Evolutionary conservation across 2,797 vertebrate species (phyloP), one percentile per base, ranked within the genome.

Genomic region (Mormyrops attenuatus): DNA sequence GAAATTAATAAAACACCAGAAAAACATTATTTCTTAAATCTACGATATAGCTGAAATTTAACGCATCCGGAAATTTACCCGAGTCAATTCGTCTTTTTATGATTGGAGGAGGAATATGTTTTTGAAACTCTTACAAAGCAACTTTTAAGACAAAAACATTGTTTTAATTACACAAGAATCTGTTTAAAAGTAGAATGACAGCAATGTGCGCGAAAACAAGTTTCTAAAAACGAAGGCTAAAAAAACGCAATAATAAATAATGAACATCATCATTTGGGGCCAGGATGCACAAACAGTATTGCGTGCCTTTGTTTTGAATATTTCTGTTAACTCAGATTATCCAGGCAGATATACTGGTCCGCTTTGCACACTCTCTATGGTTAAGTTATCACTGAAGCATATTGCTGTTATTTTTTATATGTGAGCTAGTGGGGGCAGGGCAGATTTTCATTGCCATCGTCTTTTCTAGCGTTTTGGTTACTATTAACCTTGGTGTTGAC

Each of bases 341-440:
- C 15, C 34, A 44, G 6, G 20, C 41, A 41, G 41, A n/a, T 15
- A 15, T 47, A 44, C 20, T 44, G 38, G 15, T 44, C 73, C 38
- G 73, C 38, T 44, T 44, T 47, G 77, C 77, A 47, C 77, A 82
- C n/a, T 82, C 6, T 85, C 22, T 85, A 41, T 47, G 57, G 60
- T 44, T n/a, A 89, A 63, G 63, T 49, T 47, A 57, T 85, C 5
- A 89, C 47, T 69, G 85, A 89, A 89, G 60, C 89, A 86, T 38
- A 52, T 86, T 63, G 9, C 30, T 47, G 89, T 30, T 26, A 69
- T 53, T 53, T 82, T 77, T 44, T 8, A 82, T 47, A 47, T 44
- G 77, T 17, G 41, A 82, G 38, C 22, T 85, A 17, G 88, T 89
- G 90, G 90, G 90, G 90, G 90, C 85, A 87, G 90, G 90, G 90